Percentiles rank a stretch among this genome's conserved stretches.
phyloP scores from a whole-genome alignment of 92 coral and sea anemone species.

The Epizoanthus scotinus region DNA sequence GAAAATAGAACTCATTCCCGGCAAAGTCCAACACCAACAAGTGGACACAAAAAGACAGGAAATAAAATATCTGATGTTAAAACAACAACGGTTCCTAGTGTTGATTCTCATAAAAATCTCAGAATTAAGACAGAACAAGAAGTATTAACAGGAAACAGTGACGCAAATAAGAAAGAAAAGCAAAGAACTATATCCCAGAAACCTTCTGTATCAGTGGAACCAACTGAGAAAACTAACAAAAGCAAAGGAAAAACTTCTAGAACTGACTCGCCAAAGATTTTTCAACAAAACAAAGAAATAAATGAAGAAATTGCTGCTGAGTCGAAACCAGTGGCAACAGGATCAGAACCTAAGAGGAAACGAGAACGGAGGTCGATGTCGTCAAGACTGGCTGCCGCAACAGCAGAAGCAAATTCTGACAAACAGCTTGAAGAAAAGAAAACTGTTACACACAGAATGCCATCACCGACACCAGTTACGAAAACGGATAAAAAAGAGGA shows the following conservation, averaged over 20 bases:
- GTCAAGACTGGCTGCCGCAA: constrained; percentile 18
- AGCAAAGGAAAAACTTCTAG: neutral
- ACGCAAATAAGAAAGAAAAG: constrained; percentile 10
- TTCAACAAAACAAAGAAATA: constrained; percentile 14
- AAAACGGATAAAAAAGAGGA: constrained; percentile 4
- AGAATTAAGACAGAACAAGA: neutral
- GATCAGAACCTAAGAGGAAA: constrained; percentile 1
- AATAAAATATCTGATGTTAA: neutral
- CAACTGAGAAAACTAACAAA: constrained; percentile 5
- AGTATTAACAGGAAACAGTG: neutral
- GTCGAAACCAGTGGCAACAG: neutral
- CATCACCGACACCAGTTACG: neutral
- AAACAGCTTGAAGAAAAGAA: constrained; percentile 12
- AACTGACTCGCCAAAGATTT: neutral
- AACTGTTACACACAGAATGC: neutral
- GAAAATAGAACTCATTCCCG: neutral
- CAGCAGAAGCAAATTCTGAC: constrained; percentile 13
- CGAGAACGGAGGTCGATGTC: constrained; percentile 37
- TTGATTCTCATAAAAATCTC: neutral
- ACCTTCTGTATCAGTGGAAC: neutral
- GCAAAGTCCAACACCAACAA: neutral
- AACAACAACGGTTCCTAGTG: neutral
- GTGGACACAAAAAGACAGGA: constrained; percentile 1
- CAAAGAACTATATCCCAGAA: constrained; percentile 14
- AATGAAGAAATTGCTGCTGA: neutral